phyloP scores from a whole-genome alignment of 1,140 invertebrate genomes.

The Mizuhopecten yessoensis region DNA sequence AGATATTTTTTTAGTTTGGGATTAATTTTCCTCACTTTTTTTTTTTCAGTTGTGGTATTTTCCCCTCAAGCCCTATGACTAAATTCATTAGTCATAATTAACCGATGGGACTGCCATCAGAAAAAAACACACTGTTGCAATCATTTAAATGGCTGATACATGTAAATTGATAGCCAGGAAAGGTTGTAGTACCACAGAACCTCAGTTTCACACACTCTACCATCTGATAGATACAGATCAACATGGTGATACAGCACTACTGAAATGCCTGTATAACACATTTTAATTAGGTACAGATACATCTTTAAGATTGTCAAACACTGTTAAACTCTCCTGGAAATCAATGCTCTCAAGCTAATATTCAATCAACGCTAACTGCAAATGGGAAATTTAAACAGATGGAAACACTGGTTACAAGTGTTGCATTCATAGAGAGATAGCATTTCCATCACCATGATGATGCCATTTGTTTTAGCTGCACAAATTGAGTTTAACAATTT shows the following conservation, averaged over 20 bases:
- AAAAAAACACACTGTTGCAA: not conserved
- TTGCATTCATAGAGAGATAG: not conserved
- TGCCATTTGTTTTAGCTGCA: not conserved
- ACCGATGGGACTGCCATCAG: not conserved
- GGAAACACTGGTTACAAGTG: not conserved
- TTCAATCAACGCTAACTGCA: not conserved
- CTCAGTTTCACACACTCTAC: not conserved
- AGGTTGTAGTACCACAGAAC: not conserved
- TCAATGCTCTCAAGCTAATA: not conserved
- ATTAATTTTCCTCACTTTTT: not conserved
- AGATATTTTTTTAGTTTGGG: too few relatives aligned
- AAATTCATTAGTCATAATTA: conserved; percentile 4
- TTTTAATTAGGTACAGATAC: not conserved
- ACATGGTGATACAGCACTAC: not conserved
- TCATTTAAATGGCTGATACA: not conserved
- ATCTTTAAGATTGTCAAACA: not conserved
- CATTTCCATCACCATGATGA: not conserved
- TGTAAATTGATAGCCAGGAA: not conserved
- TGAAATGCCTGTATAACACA: not conserved
- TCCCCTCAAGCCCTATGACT: not conserved
- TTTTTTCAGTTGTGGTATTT: not conserved
- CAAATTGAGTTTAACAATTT: conserved; percentile 39
- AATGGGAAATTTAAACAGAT: conserved; percentile 27
- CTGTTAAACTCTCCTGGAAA: not conserved
- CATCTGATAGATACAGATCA: not conserved